Conservation (phyloP, 2,113 vertebrate genomes). For the Ahaetulla prasina region DNA sequence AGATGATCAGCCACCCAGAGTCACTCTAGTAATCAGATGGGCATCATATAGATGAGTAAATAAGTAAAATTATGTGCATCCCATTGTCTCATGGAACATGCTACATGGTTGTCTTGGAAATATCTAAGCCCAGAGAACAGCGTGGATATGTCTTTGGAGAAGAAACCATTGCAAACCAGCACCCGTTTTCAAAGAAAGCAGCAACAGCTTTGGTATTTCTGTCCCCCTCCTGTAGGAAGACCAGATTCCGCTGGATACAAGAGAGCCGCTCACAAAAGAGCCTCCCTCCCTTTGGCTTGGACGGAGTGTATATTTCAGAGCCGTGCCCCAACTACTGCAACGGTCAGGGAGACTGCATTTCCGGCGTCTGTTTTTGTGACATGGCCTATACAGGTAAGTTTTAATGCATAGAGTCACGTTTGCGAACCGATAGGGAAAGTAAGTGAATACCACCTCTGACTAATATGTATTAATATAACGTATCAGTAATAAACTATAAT, state of each 20-base stretch:
- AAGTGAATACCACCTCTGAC: too few relatives aligned
- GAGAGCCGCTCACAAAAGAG: constrained; percentile 88
- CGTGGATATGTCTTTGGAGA: not conserved
- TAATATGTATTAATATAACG: too few relatives aligned
- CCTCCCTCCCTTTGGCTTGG: constrained; percentile 85
- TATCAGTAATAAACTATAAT: not conserved
- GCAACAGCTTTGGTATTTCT: not conserved
- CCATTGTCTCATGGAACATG: not conserved
- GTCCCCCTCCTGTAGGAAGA: constrained; percentile 79
- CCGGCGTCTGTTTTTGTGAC: constrained; percentile 96
- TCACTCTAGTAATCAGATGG: too few relatives aligned
- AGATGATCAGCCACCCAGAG: too few relatives aligned
- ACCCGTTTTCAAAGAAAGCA: not conserved
- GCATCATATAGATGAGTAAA: too few relatives aligned
- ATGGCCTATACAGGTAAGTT: constrained; percentile 87
- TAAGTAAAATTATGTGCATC: not conserved
- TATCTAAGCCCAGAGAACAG: not conserved
- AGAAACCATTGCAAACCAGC: not conserved
- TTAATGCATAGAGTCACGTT: too few relatives aligned
- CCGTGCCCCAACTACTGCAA: constrained; percentile 92
- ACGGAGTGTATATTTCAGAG: constrained; percentile 95
- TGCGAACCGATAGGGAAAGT: too few relatives aligned
- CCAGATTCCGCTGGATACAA: constrained; percentile 97
- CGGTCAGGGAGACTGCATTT: constrained; percentile 92
- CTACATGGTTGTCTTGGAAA: not conserved